phyloP scores from a whole-genome alignment of 1,140 invertebrate species.

The Wasmannia auropunctata region DNA sequence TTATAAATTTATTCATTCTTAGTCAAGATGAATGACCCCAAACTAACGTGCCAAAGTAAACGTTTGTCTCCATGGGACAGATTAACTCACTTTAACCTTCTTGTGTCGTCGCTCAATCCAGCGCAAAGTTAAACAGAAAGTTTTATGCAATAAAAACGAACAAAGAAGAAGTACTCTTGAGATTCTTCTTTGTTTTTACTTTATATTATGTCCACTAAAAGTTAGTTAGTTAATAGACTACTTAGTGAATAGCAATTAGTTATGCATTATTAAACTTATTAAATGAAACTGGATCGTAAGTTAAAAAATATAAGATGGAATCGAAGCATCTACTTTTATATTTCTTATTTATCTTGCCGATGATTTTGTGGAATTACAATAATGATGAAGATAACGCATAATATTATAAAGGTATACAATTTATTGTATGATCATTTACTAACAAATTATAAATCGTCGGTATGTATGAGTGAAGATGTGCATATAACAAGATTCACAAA shows the following conservation, averaged over 20 bases:
- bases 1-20: slow-evolving; percentile 54
- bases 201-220: slow-evolving; percentile 14
- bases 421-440: neutral
- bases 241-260: slow-evolving; percentile 12
- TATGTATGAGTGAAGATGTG: neutral
- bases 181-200: slow-evolving; percentile 39
- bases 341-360: neutral
- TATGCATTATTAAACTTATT: slow-evolving; percentile 14
- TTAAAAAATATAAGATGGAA: neutral
- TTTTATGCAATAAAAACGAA: slow-evolving; percentile 52
- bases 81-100: slow-evolving; percentile 47
- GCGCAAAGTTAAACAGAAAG: slow-evolving; percentile 50
- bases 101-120: slow-evolving; percentile 41
- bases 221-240: slow-evolving; percentile 17
- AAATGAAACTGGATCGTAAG: neutral
- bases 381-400: neutral
- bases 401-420: neutral
- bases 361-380: neutral
- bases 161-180: neutral
- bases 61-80: slow-evolving; percentile 18
- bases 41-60: slow-evolving; percentile 40
- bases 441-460: neutral
- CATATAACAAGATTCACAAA: neutral
- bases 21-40: slow-evolving; percentile 33
- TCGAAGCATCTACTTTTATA: slow-evolving; percentile 6